Evolutionary conservation across 2,888 invertebrate genomes (phyloP).

Genomic region (Orthosia gothica): DNA sequence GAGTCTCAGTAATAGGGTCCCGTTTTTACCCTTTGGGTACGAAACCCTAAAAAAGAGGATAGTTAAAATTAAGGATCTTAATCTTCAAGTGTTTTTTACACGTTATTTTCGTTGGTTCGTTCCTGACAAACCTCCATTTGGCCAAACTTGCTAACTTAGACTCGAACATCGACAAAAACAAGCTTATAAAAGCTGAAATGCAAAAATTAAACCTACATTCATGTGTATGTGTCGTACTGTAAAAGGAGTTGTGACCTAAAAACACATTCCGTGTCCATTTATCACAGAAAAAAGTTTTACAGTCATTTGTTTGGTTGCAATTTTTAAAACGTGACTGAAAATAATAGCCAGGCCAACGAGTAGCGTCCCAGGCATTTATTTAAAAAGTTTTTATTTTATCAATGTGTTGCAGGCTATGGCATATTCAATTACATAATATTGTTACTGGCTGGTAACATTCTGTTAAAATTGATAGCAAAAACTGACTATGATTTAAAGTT

Average conservation of each 20-base stretch:
- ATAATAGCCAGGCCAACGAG: slow-evolving; percentile 31
- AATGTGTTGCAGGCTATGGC: neutral
- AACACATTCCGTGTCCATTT: slow-evolving; percentile 44
- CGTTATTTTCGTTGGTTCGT: too few relatives aligned
- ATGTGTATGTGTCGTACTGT: neutral
- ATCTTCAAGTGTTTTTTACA: too few relatives aligned
- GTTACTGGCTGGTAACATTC: neutral
- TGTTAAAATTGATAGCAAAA: neutral
- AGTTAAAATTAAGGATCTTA: too few relatives aligned
- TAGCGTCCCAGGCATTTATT: slow-evolving; percentile 24
- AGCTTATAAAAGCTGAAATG: too few relatives aligned
- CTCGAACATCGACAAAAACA: too few relatives aligned
- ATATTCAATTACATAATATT: slow-evolving; percentile 6
- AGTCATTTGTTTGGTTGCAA: slow-evolving; percentile 31
- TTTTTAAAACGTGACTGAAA: slow-evolving; percentile 47
- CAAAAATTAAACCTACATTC: neutral
- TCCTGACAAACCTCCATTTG: too few relatives aligned
- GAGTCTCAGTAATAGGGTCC: too few relatives aligned
- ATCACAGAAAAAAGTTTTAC: slow-evolving; percentile 37
- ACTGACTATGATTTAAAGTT: neutral
- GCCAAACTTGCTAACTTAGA: too few relatives aligned
- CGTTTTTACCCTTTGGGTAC: too few relatives aligned
- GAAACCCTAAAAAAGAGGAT: too few relatives aligned
- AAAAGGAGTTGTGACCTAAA: slow-evolving; percentile 22
- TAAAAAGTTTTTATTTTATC: slow-evolving; percentile 30